Percentiles rank a stretch among this genome's conserved stretches.
These are phyloP conservation scores for Xanthorhoe designata DNA, from an alignment of 2,888 invertebrate genomes.

Conservation along the genomic window DNA sequence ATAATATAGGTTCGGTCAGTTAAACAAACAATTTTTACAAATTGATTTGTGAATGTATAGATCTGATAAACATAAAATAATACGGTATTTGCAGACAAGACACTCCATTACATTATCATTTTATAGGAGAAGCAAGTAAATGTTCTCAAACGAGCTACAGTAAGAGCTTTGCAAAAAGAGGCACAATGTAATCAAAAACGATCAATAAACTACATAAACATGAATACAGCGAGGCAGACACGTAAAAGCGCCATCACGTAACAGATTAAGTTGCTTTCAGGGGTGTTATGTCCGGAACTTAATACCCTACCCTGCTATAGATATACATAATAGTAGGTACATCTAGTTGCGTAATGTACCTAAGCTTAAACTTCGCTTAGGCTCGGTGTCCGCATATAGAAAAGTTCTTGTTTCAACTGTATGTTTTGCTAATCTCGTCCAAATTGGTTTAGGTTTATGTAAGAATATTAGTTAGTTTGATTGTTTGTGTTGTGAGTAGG, in stretches of 20 bases:
- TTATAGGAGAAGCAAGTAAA: not conserved
- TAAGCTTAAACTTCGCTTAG: too few relatives aligned
- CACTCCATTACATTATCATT: not conserved
- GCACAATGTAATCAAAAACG: slow-evolving; percentile 14
- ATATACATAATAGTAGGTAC: not conserved
- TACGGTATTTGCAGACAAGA: too few relatives aligned
- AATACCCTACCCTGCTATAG: slow-evolving; percentile 32
- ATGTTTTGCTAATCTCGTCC: too few relatives aligned
- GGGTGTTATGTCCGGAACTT: slow-evolving; percentile 48
- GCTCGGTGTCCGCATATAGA: too few relatives aligned
- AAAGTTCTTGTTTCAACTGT: too few relatives aligned
- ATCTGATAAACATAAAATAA: too few relatives aligned
- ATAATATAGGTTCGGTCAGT: too few relatives aligned
- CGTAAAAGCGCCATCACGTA: slow-evolving; percentile 42
- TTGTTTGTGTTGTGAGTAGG: too few relatives aligned
- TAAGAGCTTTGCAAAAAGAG: slow-evolving; percentile 3
- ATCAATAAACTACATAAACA: slow-evolving; percentile 20
- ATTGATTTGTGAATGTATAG: too few relatives aligned
- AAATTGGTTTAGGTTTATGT: too few relatives aligned
- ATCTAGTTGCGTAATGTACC: not conserved
- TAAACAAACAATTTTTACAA: too few relatives aligned
- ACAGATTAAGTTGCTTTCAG: slow-evolving; percentile 47
- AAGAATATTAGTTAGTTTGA: too few relatives aligned
- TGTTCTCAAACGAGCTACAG: not conserved
- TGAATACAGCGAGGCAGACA: slow-evolving; percentile 14